Conservation (phyloP, 2,113 vertebrate genomes). For the Zosterops borbonicus region DNA sequence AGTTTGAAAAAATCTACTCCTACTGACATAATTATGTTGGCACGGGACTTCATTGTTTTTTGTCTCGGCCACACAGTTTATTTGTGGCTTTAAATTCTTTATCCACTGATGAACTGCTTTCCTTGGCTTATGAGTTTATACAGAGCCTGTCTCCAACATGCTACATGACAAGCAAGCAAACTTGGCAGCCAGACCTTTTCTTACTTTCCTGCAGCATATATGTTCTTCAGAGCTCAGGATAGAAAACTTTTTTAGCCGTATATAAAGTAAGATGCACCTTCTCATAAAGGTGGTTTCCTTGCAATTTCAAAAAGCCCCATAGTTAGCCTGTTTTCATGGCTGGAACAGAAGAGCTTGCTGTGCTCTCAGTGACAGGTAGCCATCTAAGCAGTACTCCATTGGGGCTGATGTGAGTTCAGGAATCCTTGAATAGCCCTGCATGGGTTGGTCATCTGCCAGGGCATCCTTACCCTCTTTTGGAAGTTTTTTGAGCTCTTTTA, state of each 20-base stretch:
- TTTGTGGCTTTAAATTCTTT: conserved; percentile 19
- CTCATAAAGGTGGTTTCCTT: not conserved
- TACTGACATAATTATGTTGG: not conserved
- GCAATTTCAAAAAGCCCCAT: not conserved
- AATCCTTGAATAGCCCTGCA: not conserved
- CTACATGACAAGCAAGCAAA: not conserved
- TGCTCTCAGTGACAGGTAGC: not conserved
- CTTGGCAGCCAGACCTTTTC: not conserved
- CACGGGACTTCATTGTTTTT: not conserved
- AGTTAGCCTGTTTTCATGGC: not conserved
- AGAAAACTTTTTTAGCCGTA: not conserved
- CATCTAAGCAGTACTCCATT: not conserved
- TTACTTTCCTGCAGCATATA: not conserved
- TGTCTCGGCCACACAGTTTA: not conserved
- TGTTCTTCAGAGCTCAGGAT: not conserved
- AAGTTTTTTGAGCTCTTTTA: not conserved
- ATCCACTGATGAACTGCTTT: not conserved
- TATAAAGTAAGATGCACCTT: not conserved
- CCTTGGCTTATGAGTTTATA: not conserved
- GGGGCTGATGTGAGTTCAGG: not conserved
- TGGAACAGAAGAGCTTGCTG: not conserved
- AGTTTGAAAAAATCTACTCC: not conserved
- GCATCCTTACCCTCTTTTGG: not conserved
- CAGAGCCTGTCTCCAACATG: not conserved
- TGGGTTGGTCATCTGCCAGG: not conserved